Evolutionary conservation across 2,888 invertebrate species (phyloP), one percentile per base, ranked within the genome.

Genomic region (Embidobia sp.): DNA sequence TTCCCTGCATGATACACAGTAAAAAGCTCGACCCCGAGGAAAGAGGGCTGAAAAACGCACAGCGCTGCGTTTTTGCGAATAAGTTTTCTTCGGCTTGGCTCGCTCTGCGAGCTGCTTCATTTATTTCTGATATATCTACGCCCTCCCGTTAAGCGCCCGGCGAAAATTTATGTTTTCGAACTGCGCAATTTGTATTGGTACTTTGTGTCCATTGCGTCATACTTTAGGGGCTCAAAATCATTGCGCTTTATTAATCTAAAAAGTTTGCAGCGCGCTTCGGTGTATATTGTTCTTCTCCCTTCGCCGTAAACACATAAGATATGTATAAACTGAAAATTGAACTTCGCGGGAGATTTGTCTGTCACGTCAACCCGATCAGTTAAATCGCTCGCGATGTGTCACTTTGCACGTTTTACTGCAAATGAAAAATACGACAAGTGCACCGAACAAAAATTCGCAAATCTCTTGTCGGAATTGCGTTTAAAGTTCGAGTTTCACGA

Each of bases 91-190:
- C 19, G 22, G 49, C 49, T 53, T 15, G 53, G 15, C 22, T 51
- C 35, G 4, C 33, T 10, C 1, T 8, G 13, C 51, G 5, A 19
- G 49, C 7, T 26, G 8, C 35, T 37, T 37, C 37, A 53, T 53
- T 19, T 37, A 37, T 37, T 53, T 37, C 35, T 15, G 35, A 37
- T 37, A 53, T 53, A 53, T 53, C 53, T 53, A 7, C 6, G 13
- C 8, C 10, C 15, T 18, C 13, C 35, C 15, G 37, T 37, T 22
- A 53, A 53, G 37, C 37, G 37, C 35, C 37, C 53, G 26, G 35
- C 15, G 37, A 22, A 37, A 53, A 53, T 53, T 53, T 53, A 37
- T 37, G 22, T 37, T 53, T 53, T 37, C 37, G 26, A 33, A 31
- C 15, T 26, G 10, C 31, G 11, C 31, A 10, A 51, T 33, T 33